These are phyloP conservation scores for Bombus sibiricus DNA, from an alignment of 1,140 invertebrate genomes.

Conservation along the genomic window DNA sequence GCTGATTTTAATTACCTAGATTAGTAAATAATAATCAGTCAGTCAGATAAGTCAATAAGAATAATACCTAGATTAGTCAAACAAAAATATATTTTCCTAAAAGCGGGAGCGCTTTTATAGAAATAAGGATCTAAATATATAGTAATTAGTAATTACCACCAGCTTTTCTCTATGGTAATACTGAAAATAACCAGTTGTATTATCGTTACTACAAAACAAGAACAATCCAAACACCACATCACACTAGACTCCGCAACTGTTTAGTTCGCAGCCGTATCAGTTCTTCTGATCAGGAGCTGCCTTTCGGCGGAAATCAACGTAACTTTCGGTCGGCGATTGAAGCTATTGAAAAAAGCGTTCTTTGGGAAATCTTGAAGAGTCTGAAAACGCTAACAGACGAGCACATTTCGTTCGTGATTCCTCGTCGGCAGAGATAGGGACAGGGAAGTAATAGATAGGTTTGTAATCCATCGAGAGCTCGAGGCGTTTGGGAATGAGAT, in stretches of 20 bases:
- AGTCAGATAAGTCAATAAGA: too few species aligned
- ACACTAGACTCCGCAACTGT: background rate
- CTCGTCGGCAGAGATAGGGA: constrained; percentile 64
- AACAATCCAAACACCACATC: too few species aligned
- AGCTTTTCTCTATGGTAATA: too few species aligned
- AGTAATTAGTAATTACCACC: too few species aligned
- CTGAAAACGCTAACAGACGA: constrained; percentile 44
- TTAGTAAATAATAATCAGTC: too few species aligned
- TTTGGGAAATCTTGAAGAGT: constrained; percentile 45
- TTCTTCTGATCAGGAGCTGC: background rate
- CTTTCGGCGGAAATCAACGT: background rate
- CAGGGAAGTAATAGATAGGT: constrained; percentile 83
- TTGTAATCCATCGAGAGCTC: constrained; percentile 82
- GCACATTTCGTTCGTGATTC: constrained; percentile 71
- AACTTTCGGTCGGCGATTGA: background rate
- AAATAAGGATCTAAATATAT: too few species aligned
- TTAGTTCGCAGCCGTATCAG: background rate
- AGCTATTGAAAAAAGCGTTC: constrained; percentile 19
- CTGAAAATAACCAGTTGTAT: too few species aligned
- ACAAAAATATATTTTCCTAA: too few species aligned
- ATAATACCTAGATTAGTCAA: too few species aligned
- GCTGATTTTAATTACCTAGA: too few species aligned
- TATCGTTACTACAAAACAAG: background rate
- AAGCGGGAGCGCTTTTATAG: too few species aligned
- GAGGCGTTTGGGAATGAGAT: constrained; percentile 82